A percentile compares a stretch with the other conserved stretches of the same genome.
These are phyloP conservation scores for Acipenser ruthenus DNA, from an alignment of 2,797 vertebrate species.

Conservation along the genomic window DNA sequence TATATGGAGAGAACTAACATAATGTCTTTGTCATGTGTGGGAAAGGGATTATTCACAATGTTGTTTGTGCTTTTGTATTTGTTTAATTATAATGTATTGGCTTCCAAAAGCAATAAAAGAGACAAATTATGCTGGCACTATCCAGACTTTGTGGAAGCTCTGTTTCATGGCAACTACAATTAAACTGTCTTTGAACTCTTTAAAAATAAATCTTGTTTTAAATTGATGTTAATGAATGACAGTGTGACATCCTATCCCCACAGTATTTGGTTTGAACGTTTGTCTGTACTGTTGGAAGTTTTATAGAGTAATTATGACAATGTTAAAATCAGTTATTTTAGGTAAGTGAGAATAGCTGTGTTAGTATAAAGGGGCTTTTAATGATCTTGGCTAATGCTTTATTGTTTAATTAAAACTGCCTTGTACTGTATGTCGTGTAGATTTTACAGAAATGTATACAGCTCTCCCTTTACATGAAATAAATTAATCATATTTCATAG, in stretches of 20 bases:
- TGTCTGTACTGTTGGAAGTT: slow-evolving; percentile 20
- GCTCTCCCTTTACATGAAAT: background rate
- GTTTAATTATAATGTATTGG: slow-evolving; percentile 59
- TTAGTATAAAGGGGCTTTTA: too few species aligned
- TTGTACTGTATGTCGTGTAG: too few species aligned
- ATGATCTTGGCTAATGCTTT: too few species aligned
- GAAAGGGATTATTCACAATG: slow-evolving; percentile 54
- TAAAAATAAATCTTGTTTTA: slow-evolving; percentile 50
- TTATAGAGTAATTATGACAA: background rate
- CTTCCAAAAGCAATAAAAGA: slow-evolving; percentile 56
- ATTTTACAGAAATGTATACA: too few species aligned
- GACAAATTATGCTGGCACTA: slow-evolving; percentile 60
- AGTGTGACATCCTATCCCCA: slow-evolving; percentile 48
- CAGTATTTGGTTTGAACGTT: slow-evolving; percentile 50
- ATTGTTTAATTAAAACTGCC: too few species aligned
- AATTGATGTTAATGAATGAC: slow-evolving; percentile 49
- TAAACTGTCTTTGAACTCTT: slow-evolving; percentile 46
- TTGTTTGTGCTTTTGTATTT: slow-evolving; percentile 56
- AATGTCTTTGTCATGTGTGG: slow-evolving; percentile 52
- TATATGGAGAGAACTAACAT: slow-evolving; percentile 36
- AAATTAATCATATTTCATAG: background rate
- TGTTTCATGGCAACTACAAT: slow-evolving; percentile 45
- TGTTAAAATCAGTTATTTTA: too few species aligned
- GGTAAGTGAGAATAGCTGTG: too few species aligned
- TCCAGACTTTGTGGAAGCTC: slow-evolving; percentile 41